Conservation (phyloP, 2,797 vertebrate species). For the Eupleurogrammus muticus region DNA sequence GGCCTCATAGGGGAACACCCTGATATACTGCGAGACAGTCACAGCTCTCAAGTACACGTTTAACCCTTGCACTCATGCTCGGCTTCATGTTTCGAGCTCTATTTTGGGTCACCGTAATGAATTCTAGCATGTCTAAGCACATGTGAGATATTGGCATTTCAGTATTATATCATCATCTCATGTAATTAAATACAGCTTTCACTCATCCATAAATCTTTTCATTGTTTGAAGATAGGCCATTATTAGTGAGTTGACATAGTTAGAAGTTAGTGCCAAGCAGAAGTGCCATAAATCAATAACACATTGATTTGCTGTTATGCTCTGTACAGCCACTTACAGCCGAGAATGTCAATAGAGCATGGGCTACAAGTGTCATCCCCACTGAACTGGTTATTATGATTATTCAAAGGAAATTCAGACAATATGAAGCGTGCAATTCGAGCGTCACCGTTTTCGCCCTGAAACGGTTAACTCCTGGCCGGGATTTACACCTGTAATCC, state of each 20-base stretch:
- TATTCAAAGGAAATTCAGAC: constrained; percentile 11
- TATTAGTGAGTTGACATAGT: constrained; percentile 42
- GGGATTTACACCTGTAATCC: constrained; percentile 62
- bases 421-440: constrained; percentile 5
- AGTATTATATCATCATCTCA: background rate
- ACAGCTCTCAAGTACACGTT: constrained; percentile 31
- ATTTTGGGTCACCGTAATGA: background rate
- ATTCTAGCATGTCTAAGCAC: background rate
- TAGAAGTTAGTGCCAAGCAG: constrained; percentile 40
- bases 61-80: constrained; percentile 55
- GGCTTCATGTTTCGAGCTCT: constrained; percentile 7
- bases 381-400: constrained; percentile 17
- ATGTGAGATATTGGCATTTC: constrained; percentile 6
- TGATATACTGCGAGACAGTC: constrained; percentile 29
- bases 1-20: constrained; percentile 65
- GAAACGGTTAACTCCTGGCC: constrained; percentile 57
- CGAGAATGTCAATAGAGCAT: constrained; percentile 36
- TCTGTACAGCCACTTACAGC: constrained; percentile 35
- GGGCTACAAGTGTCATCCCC: constrained; percentile 23
- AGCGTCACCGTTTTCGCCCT: constrained; percentile 16
- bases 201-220: constrained; percentile 18
- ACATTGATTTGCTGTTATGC: constrained; percentile 50
- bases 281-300: constrained; percentile 58
- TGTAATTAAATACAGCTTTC: background rate
- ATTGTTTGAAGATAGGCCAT: constrained; percentile 31